These are phyloP conservation scores for Leptonema lineaticorne DNA, from an alignment of 1,140 invertebrate genomes.

Conservation along the genomic window DNA sequence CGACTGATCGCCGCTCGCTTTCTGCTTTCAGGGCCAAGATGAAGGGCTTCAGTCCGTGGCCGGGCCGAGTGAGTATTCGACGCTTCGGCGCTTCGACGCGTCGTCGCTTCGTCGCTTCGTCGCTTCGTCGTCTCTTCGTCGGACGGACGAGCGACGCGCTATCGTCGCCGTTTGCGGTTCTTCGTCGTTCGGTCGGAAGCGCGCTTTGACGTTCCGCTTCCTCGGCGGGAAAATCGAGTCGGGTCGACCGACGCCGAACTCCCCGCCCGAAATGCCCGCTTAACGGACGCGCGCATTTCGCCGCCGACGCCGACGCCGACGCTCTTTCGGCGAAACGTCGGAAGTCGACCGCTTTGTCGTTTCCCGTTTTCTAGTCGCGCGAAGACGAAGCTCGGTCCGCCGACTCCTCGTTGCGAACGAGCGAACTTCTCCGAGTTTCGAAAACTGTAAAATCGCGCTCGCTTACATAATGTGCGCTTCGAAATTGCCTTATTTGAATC, in stretches of 20 bases:
- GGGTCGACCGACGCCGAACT: neutral
- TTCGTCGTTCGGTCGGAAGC: neutral
- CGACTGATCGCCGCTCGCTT: neutral
- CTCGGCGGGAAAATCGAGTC: too few species aligned
- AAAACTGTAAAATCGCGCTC: neutral
- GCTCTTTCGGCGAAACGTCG: neutral
- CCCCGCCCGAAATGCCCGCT: neutral
- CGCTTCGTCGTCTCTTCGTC: neutral
- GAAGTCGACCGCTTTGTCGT: neutral
- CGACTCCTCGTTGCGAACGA: too few species aligned
- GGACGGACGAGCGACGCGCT: too few species aligned
- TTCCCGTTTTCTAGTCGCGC: too few species aligned
- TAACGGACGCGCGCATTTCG: neutral
- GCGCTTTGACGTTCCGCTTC: too few species aligned
- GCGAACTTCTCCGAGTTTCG: neutral
- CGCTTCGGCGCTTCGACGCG: neutral
- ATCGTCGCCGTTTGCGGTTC: neutral
- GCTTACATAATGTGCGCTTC: too few species aligned
- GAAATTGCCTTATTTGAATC: too few species aligned
- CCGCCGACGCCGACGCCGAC: neutral
- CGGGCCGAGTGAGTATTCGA: conserved; percentile 73
- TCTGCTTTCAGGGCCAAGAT: conserved; percentile 88
- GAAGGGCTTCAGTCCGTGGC: conserved; percentile 93
- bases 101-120: neutral
- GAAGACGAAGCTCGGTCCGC: too few species aligned